Evolutionary conservation across 1,140 invertebrate genomes (phyloP).

Genomic region (Lutraria rhynchaena): DNA sequence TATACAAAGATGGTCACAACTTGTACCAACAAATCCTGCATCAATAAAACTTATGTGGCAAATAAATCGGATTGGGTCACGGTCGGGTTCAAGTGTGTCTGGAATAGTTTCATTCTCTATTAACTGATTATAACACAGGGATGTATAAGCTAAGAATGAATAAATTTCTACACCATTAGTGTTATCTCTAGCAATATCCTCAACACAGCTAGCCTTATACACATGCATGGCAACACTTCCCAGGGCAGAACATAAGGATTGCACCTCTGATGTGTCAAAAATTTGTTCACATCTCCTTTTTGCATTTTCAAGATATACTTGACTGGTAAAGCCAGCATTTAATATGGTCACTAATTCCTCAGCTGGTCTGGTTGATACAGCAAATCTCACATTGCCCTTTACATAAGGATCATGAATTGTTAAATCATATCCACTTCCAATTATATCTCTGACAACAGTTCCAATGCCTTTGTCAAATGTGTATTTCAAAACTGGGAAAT

Average conservation of each 20-base stretch:
- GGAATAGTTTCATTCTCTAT: neutral
- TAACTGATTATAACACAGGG: slow-evolving; percentile 32
- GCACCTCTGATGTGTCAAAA: slow-evolving; percentile 10
- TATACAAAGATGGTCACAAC: slow-evolving; percentile 37
- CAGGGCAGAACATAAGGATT: slow-evolving; percentile 8
- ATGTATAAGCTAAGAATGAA: slow-evolving; percentile 16
- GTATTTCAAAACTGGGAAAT: slow-evolving; percentile 17
- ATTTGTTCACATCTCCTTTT: slow-evolving; percentile 18
- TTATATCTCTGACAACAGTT: neutral
- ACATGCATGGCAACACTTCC: slow-evolving; percentile 1
- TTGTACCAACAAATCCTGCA: slow-evolving; percentile 44
- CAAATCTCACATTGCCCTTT: slow-evolving; percentile 3
- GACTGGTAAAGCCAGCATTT: slow-evolving; percentile 14
- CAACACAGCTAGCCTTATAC: slow-evolving; percentile 27
- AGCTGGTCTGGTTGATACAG: slow-evolving; percentile 27
- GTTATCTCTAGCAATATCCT: slow-evolving; percentile 18
- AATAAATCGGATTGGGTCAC: slow-evolving; percentile 26
- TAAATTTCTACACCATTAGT: neutral
- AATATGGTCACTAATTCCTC: slow-evolving; percentile 6
- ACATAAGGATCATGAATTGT: slow-evolving; percentile 14
- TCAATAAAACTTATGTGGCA: slow-evolving; percentile 22
- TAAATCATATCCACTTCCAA: neutral
- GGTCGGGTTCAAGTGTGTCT: neutral
- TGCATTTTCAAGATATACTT: neutral
- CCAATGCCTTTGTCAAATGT: slow-evolving; percentile 25